Conservation (phyloP, 2,888 invertebrate genomes). For the Bedellia somnulentella region DNA sequence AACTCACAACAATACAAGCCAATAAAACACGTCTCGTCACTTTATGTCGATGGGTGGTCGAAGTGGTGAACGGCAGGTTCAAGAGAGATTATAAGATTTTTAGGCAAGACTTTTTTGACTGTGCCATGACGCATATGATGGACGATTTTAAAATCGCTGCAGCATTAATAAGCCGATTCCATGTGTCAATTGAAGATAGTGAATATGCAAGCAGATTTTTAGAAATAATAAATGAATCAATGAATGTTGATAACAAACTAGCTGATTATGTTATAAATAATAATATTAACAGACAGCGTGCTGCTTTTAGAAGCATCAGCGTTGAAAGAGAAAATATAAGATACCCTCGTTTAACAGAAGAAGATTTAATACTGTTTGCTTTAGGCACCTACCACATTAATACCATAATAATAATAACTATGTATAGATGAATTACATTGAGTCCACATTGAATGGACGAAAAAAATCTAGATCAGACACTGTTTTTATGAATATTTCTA, state of each 20-base stretch:
- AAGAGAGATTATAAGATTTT: conserved; percentile 2
- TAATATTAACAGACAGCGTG: conserved; percentile 6
- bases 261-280: too few relatives aligned
- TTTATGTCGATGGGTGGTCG: conserved; percentile 3
- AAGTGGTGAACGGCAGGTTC: conserved; percentile 1
- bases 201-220: conserved; percentile 7
- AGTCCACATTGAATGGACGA: too few relatives aligned
- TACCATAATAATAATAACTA: too few relatives aligned
- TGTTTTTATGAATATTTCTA: too few relatives aligned
- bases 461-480: too few relatives aligned
- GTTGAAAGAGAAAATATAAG: conserved; percentile 4
- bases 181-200: conserved; percentile 6
- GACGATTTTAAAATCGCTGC: conserved; percentile 8
- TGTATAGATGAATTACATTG: too few relatives aligned
- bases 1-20: conserved; percentile 3
- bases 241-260: conserved; percentile 3
- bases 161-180: conserved; percentile 8
- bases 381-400: conserved; percentile 7
- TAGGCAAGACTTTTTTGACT: conserved; percentile 4
- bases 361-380: conserved; percentile 6
- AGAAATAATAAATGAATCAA: conserved; percentile 6
- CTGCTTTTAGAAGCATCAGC: conserved; percentile 3
- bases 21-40: conserved; percentile 3
- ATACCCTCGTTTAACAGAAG: conserved; percentile 7
- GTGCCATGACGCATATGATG: conserved; percentile 5